Evolutionary conservation across 2,113 vertebrate genomes (phyloP).

Genomic region (Salvelinus fontinalis): DNA sequence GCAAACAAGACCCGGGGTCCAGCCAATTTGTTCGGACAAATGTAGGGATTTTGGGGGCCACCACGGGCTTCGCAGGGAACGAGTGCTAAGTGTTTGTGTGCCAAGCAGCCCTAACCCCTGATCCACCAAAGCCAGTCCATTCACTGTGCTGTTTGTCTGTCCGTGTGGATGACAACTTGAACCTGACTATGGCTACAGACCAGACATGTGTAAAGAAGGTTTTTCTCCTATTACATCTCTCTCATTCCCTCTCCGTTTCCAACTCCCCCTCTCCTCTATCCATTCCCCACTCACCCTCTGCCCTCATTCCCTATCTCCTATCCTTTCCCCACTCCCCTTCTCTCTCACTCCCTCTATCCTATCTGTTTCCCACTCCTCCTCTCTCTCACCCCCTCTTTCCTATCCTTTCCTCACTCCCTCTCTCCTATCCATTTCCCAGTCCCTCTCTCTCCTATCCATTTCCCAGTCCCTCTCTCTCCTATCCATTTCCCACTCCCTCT

Average conservation of each 20-base stretch:
- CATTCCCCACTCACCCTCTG: conserved; percentile 45
- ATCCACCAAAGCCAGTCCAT: conserved; percentile 57
- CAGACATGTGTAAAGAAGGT: conserved; percentile 9
- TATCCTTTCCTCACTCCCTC: conserved; percentile 12
- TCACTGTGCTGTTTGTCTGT: conserved; percentile 61
- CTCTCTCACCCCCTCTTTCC: too few relatives aligned
- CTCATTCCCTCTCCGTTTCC: neutral
- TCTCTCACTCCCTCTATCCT: too few relatives aligned
- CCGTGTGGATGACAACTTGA: conserved; percentile 54
- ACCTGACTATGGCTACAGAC: conserved; percentile 56
- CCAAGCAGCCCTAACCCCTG: conserved; percentile 52
- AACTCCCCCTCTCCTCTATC: conserved; percentile 11
- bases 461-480: neutral
- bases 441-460: neutral
- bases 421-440: conserved; percentile 7
- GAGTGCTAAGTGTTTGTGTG: conserved; percentile 73
- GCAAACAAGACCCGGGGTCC: conserved; percentile 72
- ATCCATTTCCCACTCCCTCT: too few relatives aligned
- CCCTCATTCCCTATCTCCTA: neutral
- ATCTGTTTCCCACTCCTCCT: too few relatives aligned
- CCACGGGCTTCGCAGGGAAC: conserved; percentile 50
- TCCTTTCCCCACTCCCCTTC: too few relatives aligned
- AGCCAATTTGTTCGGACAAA: conserved; percentile 78
- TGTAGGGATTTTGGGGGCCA: conserved; percentile 74
- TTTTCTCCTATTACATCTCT: neutral